Evolutionary conservation across 2,113 vertebrate genomes (phyloP), one percentile per base, ranked within the genome.

Genomic region (Thermophis baileyi): DNA sequence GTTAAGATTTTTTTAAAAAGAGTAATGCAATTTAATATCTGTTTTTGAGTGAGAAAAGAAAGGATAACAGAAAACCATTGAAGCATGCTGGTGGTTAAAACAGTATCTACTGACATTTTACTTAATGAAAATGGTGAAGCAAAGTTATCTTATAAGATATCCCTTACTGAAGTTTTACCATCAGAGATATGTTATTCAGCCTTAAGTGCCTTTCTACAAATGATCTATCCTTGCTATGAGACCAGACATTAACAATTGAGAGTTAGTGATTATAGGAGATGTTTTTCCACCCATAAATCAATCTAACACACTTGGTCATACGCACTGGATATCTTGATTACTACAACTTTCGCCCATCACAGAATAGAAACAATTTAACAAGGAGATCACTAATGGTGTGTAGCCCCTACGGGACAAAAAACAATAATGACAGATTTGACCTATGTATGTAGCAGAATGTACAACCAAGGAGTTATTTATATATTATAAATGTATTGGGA

Each of bases 21-120:
- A 6, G 40, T 46, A 53, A 53, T 89, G 91, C 89, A 46, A 89
- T 95, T 94, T 44, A 16, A 87, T 0, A 3, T 94, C 95, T 95
- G 87, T 25, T 92, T 86, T 44, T 44, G 55, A 87, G 44, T 87
- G 86, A 85, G 55, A 86, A 90, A 91, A 93, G 91, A 47, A 54
- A 81, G 7, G 47, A 18, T 18, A 47, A 1, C 7, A 57, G n/a
- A 90, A 74, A 92, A 74, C 0, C 3, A 63, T 6, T 88, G 63
- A 53, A 4, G 93, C 1, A 9, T 86, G 16, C 57, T 51, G 24
- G 89, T 51, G 2, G 14, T 3, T 25, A 0, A 0, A 5, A 90
- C 90, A 24, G 12, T 89, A 89, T 89, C 22, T 89, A 46, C 49
- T 89, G 60, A 92, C 44, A 53, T 18, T 11, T 50, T 7, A 4